Evolutionary conservation across 2,797 vertebrate genomes (phyloP).

Genomic region (Phalloptychus januarius): DNA sequence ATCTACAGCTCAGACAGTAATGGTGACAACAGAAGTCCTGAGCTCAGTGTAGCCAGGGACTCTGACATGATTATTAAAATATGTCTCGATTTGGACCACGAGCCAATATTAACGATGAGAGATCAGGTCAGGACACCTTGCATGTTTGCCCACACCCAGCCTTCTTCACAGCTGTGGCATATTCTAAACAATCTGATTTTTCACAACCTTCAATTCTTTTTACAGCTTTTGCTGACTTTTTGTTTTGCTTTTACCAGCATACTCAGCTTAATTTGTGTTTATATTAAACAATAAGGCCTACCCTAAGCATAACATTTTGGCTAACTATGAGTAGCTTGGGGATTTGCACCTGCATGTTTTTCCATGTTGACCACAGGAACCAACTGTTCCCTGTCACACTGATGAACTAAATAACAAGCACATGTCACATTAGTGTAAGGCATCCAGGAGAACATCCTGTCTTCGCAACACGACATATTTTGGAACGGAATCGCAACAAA

Average conservation of each 20-base stretch:
- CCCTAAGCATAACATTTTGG: not conserved
- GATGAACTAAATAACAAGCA: conserved; percentile 56
- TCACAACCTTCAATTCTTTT: not conserved
- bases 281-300: not conserved
- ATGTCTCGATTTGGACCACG: not conserved
- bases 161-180: not conserved
- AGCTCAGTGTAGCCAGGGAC: not conserved
- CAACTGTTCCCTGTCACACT: conserved; percentile 30
- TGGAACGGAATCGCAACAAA: conserved; percentile 55
- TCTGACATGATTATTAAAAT: not conserved
- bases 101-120: not conserved
- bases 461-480: conserved; percentile 53
- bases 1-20: not conserved
- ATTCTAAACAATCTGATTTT: not conserved
- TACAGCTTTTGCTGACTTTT: not conserved
- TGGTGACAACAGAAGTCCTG: not conserved
- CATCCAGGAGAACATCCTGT: conserved; percentile 59
- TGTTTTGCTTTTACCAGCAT: not conserved
- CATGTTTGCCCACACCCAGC: not conserved
- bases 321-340: not conserved
- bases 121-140: not conserved
- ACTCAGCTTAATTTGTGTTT: not conserved
- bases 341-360: not conserved
- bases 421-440: conserved; percentile 50
- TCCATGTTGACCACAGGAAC: not conserved